A percentile compares a stretch with the other conserved stretches of the same genome.
These are phyloP conservation scores for Riptortus pedestris DNA, from an alignment of 1,140 invertebrate genomes.

Conservation along the genomic window DNA sequence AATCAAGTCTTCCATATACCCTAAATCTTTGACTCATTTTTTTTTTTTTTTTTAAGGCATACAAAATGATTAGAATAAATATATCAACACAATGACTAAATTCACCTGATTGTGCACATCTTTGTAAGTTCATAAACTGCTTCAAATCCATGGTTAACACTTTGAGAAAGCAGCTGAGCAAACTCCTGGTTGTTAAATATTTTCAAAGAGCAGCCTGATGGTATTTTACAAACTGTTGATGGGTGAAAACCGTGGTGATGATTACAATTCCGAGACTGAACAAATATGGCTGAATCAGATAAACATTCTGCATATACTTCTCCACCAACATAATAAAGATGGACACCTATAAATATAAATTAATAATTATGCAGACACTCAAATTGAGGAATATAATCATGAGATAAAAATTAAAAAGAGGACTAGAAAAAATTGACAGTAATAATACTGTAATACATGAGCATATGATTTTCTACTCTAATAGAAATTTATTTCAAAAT, in stretches of 20 bases:
- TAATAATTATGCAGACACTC: no score
- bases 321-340: conserved; percentile 94
- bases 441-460: no score
- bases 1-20: no score
- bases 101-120: conserved; percentile 95
- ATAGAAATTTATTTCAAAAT: no score
- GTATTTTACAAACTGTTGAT: conserved; percentile 92
- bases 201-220: conserved; percentile 84
- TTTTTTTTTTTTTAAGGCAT: no score
- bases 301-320: conserved; percentile 96
- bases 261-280: conserved; percentile 93
- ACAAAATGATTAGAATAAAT: no score
- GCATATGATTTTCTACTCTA: no score
- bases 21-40: no score
- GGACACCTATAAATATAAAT: conserved; percentile 52
- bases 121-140: conserved; percentile 94
- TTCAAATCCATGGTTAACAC: conserved; percentile 88
- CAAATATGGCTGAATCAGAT: conserved; percentile 91
- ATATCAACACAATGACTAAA: no score
- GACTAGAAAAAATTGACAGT: no score
- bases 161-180: conserved; percentile 81
- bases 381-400: no score
- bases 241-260: conserved; percentile 92
- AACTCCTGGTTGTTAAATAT: conserved; percentile 85
- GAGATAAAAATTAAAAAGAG: no score